A percentile compares a stretch with the other conserved stretches of the same genome.
Evolutionary conservation across 2,888 invertebrate species (phyloP).

Genomic region (Agrilus cyanescens): DNA sequence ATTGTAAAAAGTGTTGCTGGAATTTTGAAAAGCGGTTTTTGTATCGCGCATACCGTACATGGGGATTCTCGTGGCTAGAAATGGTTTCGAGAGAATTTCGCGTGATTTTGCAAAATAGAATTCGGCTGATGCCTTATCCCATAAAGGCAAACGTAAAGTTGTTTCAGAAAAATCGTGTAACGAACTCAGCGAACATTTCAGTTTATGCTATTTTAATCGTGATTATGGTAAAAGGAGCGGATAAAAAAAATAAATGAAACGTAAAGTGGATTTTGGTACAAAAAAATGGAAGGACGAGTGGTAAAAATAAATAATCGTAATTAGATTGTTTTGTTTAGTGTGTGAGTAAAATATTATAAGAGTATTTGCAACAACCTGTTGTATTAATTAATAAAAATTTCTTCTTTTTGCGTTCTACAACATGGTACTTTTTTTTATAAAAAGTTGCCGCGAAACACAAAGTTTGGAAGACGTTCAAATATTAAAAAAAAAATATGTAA

Average conservation of each 20-base stretch:
- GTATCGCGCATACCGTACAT: constrained; percentile 33
- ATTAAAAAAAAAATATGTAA: no score
- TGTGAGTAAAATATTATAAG: no score
- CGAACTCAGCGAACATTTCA: constrained; percentile 41
- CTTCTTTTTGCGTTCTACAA: no score
- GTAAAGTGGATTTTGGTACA: constrained; percentile 11
- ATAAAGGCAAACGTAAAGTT: constrained; percentile 47
- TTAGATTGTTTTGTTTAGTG: constrained; percentile 16
- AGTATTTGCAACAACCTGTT: no score
- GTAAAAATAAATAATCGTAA: constrained; percentile 18
- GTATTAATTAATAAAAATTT: no score
- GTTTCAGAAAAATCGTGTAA: constrained; percentile 36
- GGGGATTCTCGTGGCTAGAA: constrained; percentile 26
- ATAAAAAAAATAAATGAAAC: constrained; percentile 15
- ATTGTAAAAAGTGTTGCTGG: constrained; percentile 1
- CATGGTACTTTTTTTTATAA: no score
- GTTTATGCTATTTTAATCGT: constrained; percentile 31
- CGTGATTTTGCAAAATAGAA: constrained; percentile 62
- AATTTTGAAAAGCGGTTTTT: constrained; percentile 14
- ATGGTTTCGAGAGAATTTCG: constrained; percentile 51
- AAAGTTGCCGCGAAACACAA: no score
- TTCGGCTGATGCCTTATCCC: constrained; percentile 63
- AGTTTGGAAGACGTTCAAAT: no score
- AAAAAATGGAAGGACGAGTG: constrained; percentile 15
- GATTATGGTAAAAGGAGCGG: constrained; percentile 10